phyloP scores from a whole-genome alignment of 2,888 invertebrate genomes.

The Caenorhabditis macrosperma region DNA sequence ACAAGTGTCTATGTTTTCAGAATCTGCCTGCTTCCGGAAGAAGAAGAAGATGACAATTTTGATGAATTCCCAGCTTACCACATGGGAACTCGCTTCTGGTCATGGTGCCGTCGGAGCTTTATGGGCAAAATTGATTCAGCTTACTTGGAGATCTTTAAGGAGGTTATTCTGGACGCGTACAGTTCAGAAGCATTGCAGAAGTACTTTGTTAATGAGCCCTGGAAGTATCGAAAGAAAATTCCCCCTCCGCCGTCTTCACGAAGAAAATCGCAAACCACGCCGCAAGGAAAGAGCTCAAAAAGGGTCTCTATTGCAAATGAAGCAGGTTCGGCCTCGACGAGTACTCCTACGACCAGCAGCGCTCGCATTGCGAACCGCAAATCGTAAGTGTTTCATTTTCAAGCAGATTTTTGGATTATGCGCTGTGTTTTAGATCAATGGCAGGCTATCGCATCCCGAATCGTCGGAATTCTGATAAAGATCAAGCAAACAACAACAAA shows the following conservation, averaged over 20 bases:
- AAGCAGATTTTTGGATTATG: too few relatives aligned
- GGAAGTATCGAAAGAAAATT: constrained; percentile 56
- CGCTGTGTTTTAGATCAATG: constrained; percentile 22
- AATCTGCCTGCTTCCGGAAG: constrained; percentile 59
- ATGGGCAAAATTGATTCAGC: constrained; percentile 52
- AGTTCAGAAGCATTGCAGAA: constrained; percentile 34
- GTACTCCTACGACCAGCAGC: neutral
- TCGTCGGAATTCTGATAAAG: constrained; percentile 40
- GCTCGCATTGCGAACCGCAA: constrained; percentile 1
- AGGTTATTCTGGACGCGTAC: constrained; percentile 46
- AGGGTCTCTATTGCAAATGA: constrained; percentile 45
- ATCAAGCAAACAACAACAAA: constrained; percentile 45
- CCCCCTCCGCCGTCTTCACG: neutral
- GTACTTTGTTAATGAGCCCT: constrained; percentile 63
- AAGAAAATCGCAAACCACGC: constrained; percentile 15
- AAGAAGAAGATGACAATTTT: constrained; percentile 53
- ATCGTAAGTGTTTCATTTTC: constrained; percentile 16
- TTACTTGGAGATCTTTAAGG: constrained; percentile 57
- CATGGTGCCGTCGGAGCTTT: constrained; percentile 57
- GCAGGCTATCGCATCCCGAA: constrained; percentile 45
- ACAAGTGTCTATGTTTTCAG: constrained; percentile 10
- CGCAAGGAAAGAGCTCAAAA: constrained; percentile 15
- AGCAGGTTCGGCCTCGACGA: neutral
- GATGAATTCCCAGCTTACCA: constrained; percentile 58
- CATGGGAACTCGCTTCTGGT: constrained; percentile 64